phyloP scores from a whole-genome alignment of 1,140 invertebrate species.

The Pinna nobilis region DNA sequence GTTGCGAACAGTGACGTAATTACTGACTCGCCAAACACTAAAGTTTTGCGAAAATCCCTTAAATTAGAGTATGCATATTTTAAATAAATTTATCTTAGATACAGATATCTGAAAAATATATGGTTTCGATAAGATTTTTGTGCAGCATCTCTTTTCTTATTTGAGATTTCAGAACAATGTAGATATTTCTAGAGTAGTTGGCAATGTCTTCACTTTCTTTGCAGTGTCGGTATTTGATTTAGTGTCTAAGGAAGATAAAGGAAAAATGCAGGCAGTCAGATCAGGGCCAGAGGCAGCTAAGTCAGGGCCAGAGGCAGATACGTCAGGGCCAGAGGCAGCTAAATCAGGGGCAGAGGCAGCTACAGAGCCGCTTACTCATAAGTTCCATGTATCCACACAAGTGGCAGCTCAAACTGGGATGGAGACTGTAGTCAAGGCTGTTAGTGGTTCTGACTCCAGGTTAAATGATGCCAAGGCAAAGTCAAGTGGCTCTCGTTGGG shows the following conservation, averaged over 20 bases:
- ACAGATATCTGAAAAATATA: too few relatives aligned
- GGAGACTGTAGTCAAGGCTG: not conserved
- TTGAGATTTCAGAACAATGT: too few relatives aligned
- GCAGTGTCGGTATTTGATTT: conserved; percentile 73
- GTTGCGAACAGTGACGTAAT: too few relatives aligned
- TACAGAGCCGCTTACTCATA: not conserved
- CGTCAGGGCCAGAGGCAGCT: not conserved
- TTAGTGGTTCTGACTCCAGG: not conserved
- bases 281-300: conserved; percentile 1
- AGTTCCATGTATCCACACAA: not conserved
- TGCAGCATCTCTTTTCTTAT: too few relatives aligned
- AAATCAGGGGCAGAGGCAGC: not conserved
- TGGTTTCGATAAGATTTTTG: too few relatives aligned
- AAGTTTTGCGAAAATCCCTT: too few relatives aligned
- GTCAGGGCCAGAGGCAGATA: conserved; percentile 20
- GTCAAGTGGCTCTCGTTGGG: not conserved
- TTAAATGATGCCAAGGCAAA: not conserved
- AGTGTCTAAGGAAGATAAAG: conserved; percentile 63
- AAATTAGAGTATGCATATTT: too few relatives aligned
- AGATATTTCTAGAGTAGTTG: not conserved
- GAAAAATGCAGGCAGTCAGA: conserved; percentile 60
- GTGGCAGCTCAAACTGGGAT: too few relatives aligned
- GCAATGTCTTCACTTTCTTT: conserved; percentile 13
- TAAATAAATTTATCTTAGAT: too few relatives aligned
- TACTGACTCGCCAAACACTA: too few relatives aligned